A percentile compares a stretch with the other conserved stretches of the same genome.
These are phyloP conservation scores for Pterostichus madidus DNA, from an alignment of 2,888 invertebrate species.

Conservation along the genomic window DNA sequence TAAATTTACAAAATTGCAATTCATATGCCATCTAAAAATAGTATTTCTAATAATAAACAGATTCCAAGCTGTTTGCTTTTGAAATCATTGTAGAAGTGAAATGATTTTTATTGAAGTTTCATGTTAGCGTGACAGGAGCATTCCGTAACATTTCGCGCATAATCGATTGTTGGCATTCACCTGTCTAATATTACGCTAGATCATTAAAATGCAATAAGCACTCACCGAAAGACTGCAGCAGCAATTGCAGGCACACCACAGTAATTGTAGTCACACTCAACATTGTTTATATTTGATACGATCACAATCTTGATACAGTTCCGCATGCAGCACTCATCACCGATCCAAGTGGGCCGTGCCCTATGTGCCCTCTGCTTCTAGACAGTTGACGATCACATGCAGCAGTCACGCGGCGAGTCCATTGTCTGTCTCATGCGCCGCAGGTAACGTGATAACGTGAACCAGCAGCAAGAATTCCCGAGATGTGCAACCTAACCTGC, in stretches of 20 bases:
- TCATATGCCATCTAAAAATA: too few species aligned
- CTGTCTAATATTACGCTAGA: background rate
- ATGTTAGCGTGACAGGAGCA: constrained; percentile 18
- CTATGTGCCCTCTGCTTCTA: background rate
- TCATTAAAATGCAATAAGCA: constrained; percentile 65
- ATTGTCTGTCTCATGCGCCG: background rate
- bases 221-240: constrained; percentile 73
- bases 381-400: constrained; percentile 38
- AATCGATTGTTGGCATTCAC: constrained; percentile 21
- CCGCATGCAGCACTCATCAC: constrained; percentile 33
- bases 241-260: constrained; percentile 72
- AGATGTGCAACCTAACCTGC: constrained; percentile 34
- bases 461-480: constrained; percentile 5
- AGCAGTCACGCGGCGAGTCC: constrained; percentile 46
- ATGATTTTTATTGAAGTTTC: too few species aligned
- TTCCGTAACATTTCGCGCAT: background rate
- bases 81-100: too few species aligned
- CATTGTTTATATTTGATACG: constrained; percentile 71
- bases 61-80: too few species aligned
- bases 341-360: constrained; percentile 14
- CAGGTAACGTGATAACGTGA: constrained; percentile 40
- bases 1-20: too few species aligned
- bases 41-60: too few species aligned
- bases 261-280: constrained; percentile 70
- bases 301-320: constrained; percentile 28